Evolutionary conservation across 1,140 invertebrate species (phyloP).

Genomic region (Bathynomus jamesi): DNA sequence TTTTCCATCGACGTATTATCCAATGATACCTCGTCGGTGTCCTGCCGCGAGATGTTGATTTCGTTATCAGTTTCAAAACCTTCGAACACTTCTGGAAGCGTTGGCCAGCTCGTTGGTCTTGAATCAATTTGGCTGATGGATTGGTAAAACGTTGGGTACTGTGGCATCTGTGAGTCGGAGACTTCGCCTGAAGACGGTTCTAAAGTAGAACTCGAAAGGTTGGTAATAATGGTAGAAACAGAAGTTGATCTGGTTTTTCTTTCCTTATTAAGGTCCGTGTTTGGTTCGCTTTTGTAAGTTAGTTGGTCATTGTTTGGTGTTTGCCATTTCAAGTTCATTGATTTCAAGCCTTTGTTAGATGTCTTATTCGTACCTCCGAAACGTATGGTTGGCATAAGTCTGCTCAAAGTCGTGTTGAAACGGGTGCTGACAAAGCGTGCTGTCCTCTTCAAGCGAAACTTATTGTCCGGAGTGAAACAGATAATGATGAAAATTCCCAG

Average conservation of each 20-base stretch:
- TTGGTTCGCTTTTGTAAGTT: background rate
- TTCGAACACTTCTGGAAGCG: background rate
- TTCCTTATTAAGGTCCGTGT: background rate
- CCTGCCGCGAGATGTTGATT: background rate
- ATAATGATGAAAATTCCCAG: conserved; percentile 33
- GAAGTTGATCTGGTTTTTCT: background rate
- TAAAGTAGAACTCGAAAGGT: background rate
- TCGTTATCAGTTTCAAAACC: background rate
- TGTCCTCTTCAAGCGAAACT: background rate
- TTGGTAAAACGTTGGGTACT: background rate
- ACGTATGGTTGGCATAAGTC: background rate
- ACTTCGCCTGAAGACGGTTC: background rate
- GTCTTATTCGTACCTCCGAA: background rate
- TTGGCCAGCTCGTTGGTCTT: background rate
- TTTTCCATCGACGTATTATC: background rate
- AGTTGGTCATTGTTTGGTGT: background rate
- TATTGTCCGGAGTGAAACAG: conserved; percentile 24
- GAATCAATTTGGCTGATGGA: background rate
- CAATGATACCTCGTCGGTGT: background rate
- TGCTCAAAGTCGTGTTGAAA: background rate
- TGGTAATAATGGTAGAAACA: background rate
- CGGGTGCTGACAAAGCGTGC: background rate
- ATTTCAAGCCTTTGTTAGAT: background rate
- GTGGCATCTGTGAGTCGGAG: background rate
- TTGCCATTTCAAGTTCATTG: background rate